phyloP scores from a whole-genome alignment of 2,113 vertebrate genomes.

The Melierax canorus region DNA sequence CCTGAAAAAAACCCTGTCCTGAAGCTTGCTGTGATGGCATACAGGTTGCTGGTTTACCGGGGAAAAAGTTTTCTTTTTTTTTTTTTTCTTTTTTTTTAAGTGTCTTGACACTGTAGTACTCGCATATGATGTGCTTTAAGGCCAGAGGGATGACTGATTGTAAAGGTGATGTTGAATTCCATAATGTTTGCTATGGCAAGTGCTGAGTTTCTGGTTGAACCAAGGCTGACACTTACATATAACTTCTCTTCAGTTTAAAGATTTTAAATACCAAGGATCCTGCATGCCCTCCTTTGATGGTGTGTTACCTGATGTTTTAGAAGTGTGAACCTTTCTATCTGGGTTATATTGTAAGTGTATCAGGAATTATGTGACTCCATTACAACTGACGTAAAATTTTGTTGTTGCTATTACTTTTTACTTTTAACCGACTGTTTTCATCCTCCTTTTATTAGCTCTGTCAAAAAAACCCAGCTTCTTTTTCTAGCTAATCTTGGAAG shows the following conservation, averaged over 20 bases:
- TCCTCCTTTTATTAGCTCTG: not conserved
- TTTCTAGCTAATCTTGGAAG: not conserved
- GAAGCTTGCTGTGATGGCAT: fast-evolving
- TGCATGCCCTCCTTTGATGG: not conserved
- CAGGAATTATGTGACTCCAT: not conserved
- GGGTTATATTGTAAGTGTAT: not conserved
- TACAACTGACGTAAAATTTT: not conserved
- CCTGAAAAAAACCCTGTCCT: not conserved
- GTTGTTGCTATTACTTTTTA: not conserved
- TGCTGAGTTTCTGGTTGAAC: not conserved
- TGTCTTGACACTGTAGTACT: not conserved
- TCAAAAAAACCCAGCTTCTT: not conserved
- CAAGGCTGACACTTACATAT: not conserved
- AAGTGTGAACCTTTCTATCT: not conserved
- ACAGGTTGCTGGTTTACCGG: not conserved
- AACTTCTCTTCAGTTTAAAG: not conserved
- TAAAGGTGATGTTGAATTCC: not conserved
- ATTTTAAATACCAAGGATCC: not conserved
- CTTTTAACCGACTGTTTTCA: not conserved
- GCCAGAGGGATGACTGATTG: not conserved
- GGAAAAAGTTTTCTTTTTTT: not conserved
- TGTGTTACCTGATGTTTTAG: fast-evolving
- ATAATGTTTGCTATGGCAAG: not conserved
- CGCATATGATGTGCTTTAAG: not conserved
- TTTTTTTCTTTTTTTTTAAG: not conserved